Conservation (phyloP, 2,888 invertebrate genomes). For the Hirtodrosophila alboralis region DNA sequence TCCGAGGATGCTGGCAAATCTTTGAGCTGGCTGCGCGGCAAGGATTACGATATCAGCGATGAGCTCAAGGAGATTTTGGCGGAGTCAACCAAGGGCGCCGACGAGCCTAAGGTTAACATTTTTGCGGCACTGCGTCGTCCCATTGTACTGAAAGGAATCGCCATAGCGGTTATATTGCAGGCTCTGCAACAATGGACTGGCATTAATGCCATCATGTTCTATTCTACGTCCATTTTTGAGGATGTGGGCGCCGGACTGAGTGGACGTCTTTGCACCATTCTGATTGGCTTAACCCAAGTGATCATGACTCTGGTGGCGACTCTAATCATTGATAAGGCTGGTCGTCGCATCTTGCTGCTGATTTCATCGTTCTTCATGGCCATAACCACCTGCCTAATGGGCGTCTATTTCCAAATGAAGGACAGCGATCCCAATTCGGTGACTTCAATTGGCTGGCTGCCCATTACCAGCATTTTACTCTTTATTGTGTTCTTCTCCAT, state of each 20-base stretch:
- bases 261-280: conserved; percentile 87
- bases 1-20: conserved; percentile 88
- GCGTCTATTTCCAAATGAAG: conserved; percentile 87
- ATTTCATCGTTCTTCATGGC: conserved; percentile 89
- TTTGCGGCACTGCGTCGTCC: conserved; percentile 86
- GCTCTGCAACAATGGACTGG: conserved; percentile 93
- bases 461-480: conserved; percentile 88
- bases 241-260: conserved; percentile 83
- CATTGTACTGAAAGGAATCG: conserved; percentile 86
- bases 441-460: conserved; percentile 88
- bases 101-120: conserved; percentile 85
- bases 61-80: conserved; percentile 84
- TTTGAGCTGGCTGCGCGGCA: conserved; percentile 89
- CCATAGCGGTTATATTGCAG: conserved; percentile 91
- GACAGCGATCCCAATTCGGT: conserved; percentile 81
- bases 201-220: conserved; percentile 92
- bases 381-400: conserved; percentile 87
- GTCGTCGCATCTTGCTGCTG: conserved; percentile 90
- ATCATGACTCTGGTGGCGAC: conserved; percentile 87
- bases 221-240: conserved; percentile 89
- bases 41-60: conserved; percentile 87
- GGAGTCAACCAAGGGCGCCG: conserved; percentile 29
- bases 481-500: conserved; percentile 92
- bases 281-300: conserved; percentile 92
- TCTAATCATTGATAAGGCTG: conserved; percentile 90